Evolutionary conservation across 2,888 invertebrate genomes (phyloP), one percentile per base, ranked within the genome.

Genomic region (Linnaemya tessellans): DNA sequence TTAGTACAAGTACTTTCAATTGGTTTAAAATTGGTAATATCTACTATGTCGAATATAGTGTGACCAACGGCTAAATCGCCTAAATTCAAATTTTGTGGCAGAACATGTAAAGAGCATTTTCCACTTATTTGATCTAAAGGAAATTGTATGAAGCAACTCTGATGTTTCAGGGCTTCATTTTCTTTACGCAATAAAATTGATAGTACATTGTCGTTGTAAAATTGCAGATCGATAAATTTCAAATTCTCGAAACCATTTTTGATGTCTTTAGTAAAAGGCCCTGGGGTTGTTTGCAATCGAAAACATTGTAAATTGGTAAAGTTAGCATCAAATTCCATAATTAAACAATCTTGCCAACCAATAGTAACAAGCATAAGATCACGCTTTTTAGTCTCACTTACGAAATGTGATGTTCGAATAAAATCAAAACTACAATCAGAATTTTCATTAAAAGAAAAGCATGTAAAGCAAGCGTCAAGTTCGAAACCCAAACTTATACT

Each of bases 131-230:
- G 89, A 41, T 89, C 89, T 81, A 92, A 68, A 13, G 91, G 93
- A 91, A 93, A 93, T 92, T 90, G 94, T 89, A 89, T 92, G 87
- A 89, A 94, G 91, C 88, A 94, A 88, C 92, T 94, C 58, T 89
- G 91, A 91, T 65, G 93, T 70, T 87, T 94, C 92, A 84, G 94
- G 93, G 86, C 93, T 2, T 93, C 93, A 87, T 95, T 94, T 91
- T 95, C 94, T 88, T 95, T 95, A 90, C 94, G 94, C 18, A 95
- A 91, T 20, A 97, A 92, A 41, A 97, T 91, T n/a, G 97, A 97
- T 22, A 97, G 90, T 74, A 95, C 95, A 0, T 89, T 88, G 22
- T 92, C 91, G 68, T 92, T 96, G 92, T 97, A 97, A 92, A 97
- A 97, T 90, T 97, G 95, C 35, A 96, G 90, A 91, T 97, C 97